Evolutionary conservation across 2,888 invertebrate genomes (phyloP), one percentile per base, ranked within the genome.

Genomic region (Luperina testacea): DNA sequence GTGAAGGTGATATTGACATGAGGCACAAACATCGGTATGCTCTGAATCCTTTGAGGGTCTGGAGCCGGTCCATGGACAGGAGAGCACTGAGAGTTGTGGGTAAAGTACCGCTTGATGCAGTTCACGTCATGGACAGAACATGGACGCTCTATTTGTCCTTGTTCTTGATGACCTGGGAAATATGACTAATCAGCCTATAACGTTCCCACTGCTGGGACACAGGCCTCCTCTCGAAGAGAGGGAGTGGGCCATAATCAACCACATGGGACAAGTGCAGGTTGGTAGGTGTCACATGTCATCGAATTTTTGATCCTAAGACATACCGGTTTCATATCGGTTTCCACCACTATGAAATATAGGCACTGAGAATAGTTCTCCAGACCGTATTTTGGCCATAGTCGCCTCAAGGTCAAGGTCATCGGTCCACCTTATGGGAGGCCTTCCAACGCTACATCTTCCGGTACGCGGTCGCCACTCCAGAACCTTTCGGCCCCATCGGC

Each of bases 1-100:
- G 82, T 84, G 0, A 88, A 45, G 7, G 92, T 90, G 0, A 92
- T 8, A 57, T 93, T 94, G 8, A 83, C 73, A 13, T 76, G 72
- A 9, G 89, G 64, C 13, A 87, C 24, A 32, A 59, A 71, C 27
- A 76, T 11, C 2, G 86, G 80, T 5, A 81, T 67, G 9, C 45
- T n/a, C 11, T 79, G 80, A n/a, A 88, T 61, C 3, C 51, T 65
- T 0, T 81, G 27, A 32, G 85, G 80, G 45, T 90, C 88, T 32
- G 86, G 85, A 9, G 71, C 74, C 0, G 85, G 84, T 17, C 86
- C 86, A 5, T 81, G 68, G 0, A 57, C 75, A 7, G 84, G 86
- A 9, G 80, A 64, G 59, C 91, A 91, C 3, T 75, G 73, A 0
- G 85, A 88, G 51, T 90, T 82, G 0, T 73, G 20, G 1, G 86